phyloP scores from a whole-genome alignment of 2,888 invertebrate species.

The Chouioia cunea region DNA sequence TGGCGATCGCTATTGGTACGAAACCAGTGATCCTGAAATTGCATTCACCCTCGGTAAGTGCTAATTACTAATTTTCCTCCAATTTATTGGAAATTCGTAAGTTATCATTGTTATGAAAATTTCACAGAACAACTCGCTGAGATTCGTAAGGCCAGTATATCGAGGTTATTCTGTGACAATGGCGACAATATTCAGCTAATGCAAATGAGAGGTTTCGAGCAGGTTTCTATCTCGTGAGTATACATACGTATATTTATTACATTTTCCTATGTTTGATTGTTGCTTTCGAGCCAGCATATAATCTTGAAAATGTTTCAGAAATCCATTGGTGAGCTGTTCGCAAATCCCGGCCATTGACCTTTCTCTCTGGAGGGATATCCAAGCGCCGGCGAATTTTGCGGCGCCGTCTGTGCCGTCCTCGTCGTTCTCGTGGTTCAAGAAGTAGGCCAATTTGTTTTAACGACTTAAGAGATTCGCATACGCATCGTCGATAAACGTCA shows the following conservation, averaged over 20 bases:
- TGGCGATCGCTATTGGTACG: slow-evolving; percentile 90
- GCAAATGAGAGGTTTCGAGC: slow-evolving; percentile 71
- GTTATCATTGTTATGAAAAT: neutral
- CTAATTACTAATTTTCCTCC: neutral
- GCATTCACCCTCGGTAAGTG: slow-evolving; percentile 76
- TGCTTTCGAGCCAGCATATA: neutral
- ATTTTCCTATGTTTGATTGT: slow-evolving; percentile 1
- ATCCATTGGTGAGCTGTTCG: slow-evolving; percentile 75
- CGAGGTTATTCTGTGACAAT: slow-evolving; percentile 86
- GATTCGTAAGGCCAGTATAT: slow-evolving; percentile 82
- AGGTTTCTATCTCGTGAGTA: slow-evolving; percentile 73
- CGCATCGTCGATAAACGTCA: too few relatives aligned
- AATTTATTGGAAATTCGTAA: neutral
- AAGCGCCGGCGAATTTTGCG: slow-evolving; percentile 6
- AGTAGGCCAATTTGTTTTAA: too few relatives aligned
- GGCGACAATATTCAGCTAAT: slow-evolving; percentile 70
- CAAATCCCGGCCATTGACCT: slow-evolving; percentile 77
- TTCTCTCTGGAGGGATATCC: slow-evolving; percentile 72
- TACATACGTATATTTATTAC: neutral
- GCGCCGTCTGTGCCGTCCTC: neutral
- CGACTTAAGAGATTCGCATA: too few relatives aligned
- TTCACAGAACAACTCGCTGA: slow-evolving; percentile 77
- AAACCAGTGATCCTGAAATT: slow-evolving; percentile 74
- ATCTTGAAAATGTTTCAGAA: slow-evolving; percentile 69
- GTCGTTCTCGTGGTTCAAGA: neutral